phyloP scores from a whole-genome alignment of 1,140 invertebrate species.

The Anastrepha ludens region DNA sequence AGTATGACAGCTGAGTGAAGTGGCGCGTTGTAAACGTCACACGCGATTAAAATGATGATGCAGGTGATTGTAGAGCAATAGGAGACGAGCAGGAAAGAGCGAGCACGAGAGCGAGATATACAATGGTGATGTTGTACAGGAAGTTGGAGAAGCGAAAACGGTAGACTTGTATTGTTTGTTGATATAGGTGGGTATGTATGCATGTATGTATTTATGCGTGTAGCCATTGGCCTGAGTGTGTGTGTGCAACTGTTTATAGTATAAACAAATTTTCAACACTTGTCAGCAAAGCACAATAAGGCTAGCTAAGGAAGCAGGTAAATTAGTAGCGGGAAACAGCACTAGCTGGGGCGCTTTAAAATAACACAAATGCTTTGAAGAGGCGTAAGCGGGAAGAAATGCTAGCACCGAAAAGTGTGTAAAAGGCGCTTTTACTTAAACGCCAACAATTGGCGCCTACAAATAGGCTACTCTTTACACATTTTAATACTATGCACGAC shows the following conservation, averaged over 20 bases:
- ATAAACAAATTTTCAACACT: constrained; percentile 44
- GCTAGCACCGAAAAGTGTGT: not conserved
- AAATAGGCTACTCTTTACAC: not conserved
- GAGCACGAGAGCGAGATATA: not conserved
- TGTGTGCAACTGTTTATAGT: not conserved
- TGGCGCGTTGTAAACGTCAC: constrained; percentile 50
- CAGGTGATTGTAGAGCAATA: not conserved
- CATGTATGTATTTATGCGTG: not conserved
- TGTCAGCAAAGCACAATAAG: not conserved
- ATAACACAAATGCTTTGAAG: not conserved
- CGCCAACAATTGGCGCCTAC: not conserved
- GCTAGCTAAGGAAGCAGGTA: not conserved
- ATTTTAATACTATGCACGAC: not conserved
- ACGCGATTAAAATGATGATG: constrained; percentile 45
- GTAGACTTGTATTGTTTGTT: not conserved
- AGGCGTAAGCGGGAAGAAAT: no score
- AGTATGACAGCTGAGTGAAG: constrained; percentile 47
- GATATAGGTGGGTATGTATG: not conserved
- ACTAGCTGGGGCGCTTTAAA: not conserved
- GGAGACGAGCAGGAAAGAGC: not conserved
- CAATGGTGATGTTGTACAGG: not conserved
- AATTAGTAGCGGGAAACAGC: no score
- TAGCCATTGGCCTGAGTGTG: not conserved
- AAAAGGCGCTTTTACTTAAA: not conserved
- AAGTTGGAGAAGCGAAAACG: not conserved